Evolutionary conservation across 2,888 invertebrate species (phyloP).

Genomic region (Acrobasis repandana): DNA sequence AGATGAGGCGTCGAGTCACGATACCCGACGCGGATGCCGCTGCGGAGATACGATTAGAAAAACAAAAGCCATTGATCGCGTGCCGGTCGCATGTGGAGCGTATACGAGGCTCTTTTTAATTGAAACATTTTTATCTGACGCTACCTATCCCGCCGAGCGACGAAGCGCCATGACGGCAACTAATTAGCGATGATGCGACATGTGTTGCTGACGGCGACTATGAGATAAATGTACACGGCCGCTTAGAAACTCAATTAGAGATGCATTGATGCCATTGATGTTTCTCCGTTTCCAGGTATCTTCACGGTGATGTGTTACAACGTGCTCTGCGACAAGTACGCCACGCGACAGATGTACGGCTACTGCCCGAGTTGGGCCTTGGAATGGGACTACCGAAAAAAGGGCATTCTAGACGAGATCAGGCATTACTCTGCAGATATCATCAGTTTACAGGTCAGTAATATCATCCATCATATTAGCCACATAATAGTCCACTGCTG

Average conservation of each 20-base stretch:
- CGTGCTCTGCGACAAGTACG: slow-evolving; percentile 99
- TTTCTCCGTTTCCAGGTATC: slow-evolving; percentile 85
- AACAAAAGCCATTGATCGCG: slow-evolving; percentile 59
- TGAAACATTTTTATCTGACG: slow-evolving; percentile 62
- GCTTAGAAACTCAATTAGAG: slow-evolving; percentile 34
- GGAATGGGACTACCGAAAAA: slow-evolving; percentile 99
- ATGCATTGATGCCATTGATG: slow-evolving; percentile 20
- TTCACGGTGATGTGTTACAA: slow-evolving; percentile 99
- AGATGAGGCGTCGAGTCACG: slow-evolving; percentile 34
- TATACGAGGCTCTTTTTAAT: slow-evolving; percentile 62
- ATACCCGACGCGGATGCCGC: slow-evolving; percentile 31
- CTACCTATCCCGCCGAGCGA: slow-evolving; percentile 46
- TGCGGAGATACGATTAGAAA: slow-evolving; percentile 45
- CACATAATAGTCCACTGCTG: no score
- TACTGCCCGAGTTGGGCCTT: slow-evolving; percentile 99
- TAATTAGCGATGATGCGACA: slow-evolving; percentile 47
- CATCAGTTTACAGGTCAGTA: slow-evolving; percentile 88
- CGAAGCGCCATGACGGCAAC: slow-evolving; percentile 48
- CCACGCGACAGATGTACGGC: slow-evolving; percentile 98
- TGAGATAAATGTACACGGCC: slow-evolving; percentile 46
- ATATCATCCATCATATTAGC: no score
- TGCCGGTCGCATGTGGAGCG: slow-evolving; percentile 58
- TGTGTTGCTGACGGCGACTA: slow-evolving; percentile 43
- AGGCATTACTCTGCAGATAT: slow-evolving; percentile 98
- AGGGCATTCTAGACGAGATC: slow-evolving; percentile 98